Conservation (phyloP, 2,113 vertebrate species). For the Labeo rohita region DNA sequence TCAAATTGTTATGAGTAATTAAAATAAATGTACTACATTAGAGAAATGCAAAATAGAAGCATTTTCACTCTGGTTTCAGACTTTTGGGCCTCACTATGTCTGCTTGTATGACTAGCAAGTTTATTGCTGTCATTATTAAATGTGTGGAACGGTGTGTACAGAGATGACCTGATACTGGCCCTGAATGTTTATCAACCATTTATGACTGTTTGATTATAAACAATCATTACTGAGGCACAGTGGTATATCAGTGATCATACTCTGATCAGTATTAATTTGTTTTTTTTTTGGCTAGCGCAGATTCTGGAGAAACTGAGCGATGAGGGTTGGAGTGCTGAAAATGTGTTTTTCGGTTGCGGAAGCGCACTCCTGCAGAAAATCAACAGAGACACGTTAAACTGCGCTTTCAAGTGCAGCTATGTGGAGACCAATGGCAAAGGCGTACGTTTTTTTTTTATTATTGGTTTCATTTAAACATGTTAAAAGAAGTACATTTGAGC, state of each 20-base stretch:
- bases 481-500: not conserved
- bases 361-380: constrained; percentile 78
- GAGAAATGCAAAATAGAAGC: not conserved
- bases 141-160: not conserved
- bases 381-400: constrained; percentile 78
- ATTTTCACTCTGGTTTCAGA: not conserved
- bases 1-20: not conserved
- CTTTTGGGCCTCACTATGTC: not conserved
- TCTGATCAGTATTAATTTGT: not conserved
- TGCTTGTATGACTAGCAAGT: not conserved
- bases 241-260: not conserved
- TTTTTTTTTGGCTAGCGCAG: constrained; percentile 55
- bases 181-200: not conserved
- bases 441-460: constrained; percentile 54
- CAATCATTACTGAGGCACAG: not conserved
- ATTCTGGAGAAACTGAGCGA: constrained; percentile 74
- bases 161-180: not conserved
- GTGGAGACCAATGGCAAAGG: constrained; percentile 77
- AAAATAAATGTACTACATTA: not conserved
- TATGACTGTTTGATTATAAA: not conserved
- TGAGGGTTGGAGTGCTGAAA: constrained; percentile 78
- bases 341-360: constrained; percentile 77
- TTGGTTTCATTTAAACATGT: no score
- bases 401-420: constrained; percentile 80
- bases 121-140: not conserved